Base-by-base conservation (phyloP, 1,140 invertebrate species). In the Ips typographus region DNA sequence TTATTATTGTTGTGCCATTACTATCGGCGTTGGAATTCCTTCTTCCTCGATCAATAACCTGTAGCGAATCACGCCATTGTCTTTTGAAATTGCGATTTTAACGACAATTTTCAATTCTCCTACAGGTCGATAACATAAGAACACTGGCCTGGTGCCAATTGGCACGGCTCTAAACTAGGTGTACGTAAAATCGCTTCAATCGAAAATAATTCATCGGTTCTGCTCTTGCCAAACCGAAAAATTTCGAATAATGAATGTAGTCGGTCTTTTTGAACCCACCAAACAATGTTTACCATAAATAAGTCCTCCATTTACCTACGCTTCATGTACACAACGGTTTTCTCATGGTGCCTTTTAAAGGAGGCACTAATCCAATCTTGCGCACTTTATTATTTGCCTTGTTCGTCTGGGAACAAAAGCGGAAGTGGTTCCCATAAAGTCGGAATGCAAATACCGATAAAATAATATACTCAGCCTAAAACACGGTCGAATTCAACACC, bases 331-430 rank as follows among this genome's bases (percentile, higher is more conserved):
- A 56, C 22, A 22, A 37, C 53, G 53, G n/a, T 1, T 56, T 37
- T 56, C 53, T 37, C 53, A 56, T 37, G 22, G 22, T 22, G 36
- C 53, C 53, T 56, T 56, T 37, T 56, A n/a, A 7, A 56, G 53
- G 36, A 56, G 38, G 44, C 44, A n/a, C 22, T 49, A 49, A n/a
- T 56, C 53, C 53, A 39, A 56, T 56, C 53, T 39, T 39, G 53
- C 53, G 38, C 53, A 56, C 37, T 56, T 56, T 37, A 56, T 56
- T 56, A 56, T 56, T 56, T 56, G 53, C 8, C 53, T 56, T 56
- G 22, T 22, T 22, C 22, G 22, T 56, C n/a, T 56, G 53, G 53
- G 53, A 56, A 56, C n/a, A 2, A 39, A 56, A 22, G 38, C 53
- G 53, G 53, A 56, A 56, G 53, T 56, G 7, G 53, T 56, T 56